Percentiles rank a stretch among this genome's conserved stretches.
Evolutionary conservation across 2,113 vertebrate genomes (phyloP).

Genomic region (Plestiodon gilberti): DNA sequence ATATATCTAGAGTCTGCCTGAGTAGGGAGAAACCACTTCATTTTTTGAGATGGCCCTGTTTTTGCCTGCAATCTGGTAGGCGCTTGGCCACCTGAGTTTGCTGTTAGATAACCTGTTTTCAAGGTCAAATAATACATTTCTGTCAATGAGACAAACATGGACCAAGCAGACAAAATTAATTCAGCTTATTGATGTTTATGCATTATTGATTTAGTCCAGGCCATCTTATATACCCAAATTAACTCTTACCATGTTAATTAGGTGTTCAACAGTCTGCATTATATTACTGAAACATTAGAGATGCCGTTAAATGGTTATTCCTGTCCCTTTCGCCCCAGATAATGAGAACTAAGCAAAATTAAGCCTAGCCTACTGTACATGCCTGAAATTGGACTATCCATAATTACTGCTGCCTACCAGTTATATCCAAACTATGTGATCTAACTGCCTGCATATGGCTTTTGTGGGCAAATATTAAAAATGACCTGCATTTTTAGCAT

Average conservation of each 20-base stretch:
- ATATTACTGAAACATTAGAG: not conserved
- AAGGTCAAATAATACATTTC: not conserved
- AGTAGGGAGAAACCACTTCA: too few relatives aligned
- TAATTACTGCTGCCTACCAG: not conserved
- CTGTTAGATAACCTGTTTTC: not conserved
- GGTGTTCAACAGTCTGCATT: conserved; percentile 3
- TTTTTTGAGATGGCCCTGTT: too few relatives aligned
- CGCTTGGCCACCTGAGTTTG: too few relatives aligned
- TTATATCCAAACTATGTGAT: not conserved
- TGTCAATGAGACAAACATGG: conserved; percentile 5
- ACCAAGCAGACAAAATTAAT: not conserved
- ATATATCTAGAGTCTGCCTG: too few relatives aligned
- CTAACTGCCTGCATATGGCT: not conserved
- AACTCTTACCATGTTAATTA: not conserved
- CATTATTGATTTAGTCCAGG: conserved; percentile 14
- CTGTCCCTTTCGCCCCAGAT: not conserved
- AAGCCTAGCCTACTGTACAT: not conserved
- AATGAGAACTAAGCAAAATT: not conserved
- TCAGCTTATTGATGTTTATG: accelerated
- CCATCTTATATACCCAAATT: conserved; percentile 11
- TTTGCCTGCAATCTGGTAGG: too few relatives aligned
- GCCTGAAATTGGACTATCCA: not conserved
- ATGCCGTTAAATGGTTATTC: not conserved
- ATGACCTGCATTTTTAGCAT: not conserved
- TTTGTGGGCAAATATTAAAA: not conserved